These are phyloP conservation scores for Trichopria drosophilae DNA, from an alignment of 2,888 invertebrate species.

Conservation along the genomic window DNA sequence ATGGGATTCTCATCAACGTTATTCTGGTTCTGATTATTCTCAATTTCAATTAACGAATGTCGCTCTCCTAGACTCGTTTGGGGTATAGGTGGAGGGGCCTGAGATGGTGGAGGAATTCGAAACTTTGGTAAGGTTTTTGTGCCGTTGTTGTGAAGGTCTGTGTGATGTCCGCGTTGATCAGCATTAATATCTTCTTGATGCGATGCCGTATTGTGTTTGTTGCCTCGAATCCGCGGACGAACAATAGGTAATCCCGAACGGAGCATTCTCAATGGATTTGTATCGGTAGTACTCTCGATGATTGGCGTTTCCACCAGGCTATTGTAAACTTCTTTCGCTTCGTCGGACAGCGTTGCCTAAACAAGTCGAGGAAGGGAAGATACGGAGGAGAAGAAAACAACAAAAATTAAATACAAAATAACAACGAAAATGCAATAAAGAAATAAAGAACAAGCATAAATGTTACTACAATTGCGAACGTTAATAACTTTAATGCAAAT, in stretches of 20 bases:
- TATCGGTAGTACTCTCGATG: constrained; percentile 51
- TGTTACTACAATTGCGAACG: too few species aligned
- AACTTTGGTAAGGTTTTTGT: constrained; percentile 52
- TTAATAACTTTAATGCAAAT: too few species aligned
- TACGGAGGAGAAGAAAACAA: constrained; percentile 39
- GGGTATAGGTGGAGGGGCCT: constrained; percentile 39
- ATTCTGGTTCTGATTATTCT: constrained; percentile 50
- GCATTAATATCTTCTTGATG: constrained; percentile 44
- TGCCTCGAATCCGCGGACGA: constrained; percentile 61
- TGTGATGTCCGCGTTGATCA: constrained; percentile 1
- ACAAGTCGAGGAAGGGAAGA: constrained; percentile 51
- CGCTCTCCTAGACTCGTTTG: constrained; percentile 39
- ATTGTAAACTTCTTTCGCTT: constrained; percentile 91
- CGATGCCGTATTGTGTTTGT: constrained; percentile 56
- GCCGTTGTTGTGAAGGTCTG: constrained; percentile 48
- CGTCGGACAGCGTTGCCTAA: constrained; percentile 82
- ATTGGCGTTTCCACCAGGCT: constrained; percentile 76
- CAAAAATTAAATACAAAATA: constrained; percentile 30
- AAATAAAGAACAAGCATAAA: constrained; percentile 29
- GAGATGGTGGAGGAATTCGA: constrained; percentile 45
- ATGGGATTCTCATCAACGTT: constrained; percentile 66
- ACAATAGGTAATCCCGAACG: constrained; percentile 65
- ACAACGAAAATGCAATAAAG: constrained; percentile 32
- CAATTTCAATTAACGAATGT: constrained; percentile 45
- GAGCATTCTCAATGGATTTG: constrained; percentile 70